These are phyloP conservation scores for Callyntrura sp. DNA, from an alignment of 2,888 invertebrate genomes.

Conservation along the genomic window DNA sequence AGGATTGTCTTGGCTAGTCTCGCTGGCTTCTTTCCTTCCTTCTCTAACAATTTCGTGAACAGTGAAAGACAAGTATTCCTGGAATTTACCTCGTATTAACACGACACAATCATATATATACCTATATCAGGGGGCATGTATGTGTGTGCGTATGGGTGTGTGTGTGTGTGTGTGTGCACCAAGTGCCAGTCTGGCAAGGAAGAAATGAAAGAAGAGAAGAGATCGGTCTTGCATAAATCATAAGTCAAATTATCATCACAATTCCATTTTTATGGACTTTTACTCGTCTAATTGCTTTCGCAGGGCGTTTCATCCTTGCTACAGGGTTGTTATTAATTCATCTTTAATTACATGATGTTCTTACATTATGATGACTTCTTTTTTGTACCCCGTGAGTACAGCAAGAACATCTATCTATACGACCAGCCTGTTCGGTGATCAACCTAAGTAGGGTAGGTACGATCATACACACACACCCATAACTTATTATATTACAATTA, in stretches of 20 bases:
- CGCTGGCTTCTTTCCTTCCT: conserved; percentile 23
- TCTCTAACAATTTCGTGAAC: conserved; percentile 22
- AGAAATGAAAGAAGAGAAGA: conserved; percentile 47
- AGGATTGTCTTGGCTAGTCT: conserved; percentile 59
- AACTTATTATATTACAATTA: background rate
- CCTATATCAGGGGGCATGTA: background rate
- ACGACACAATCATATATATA: background rate
- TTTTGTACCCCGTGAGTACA: conserved; percentile 9
- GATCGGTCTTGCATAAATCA: conserved; percentile 79
- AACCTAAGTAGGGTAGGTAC: too few species aligned
- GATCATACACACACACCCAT: background rate
- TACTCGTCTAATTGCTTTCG: conserved; percentile 77
- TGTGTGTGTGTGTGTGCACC: conserved; percentile 8
- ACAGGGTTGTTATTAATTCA: conserved; percentile 78
- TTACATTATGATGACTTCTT: conserved; percentile 75
- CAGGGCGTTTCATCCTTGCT: conserved; percentile 75
- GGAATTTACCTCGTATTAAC: conserved; percentile 58
- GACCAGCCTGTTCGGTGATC: background rate
- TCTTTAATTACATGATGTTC: conserved; percentile 78
- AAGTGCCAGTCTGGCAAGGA: conserved; percentile 1
- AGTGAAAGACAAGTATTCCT: conserved; percentile 62
- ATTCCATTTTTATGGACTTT: conserved; percentile 78
- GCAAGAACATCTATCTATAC: background rate
- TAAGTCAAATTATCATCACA: conserved; percentile 78
- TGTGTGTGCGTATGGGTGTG: background rate